Evolutionary conservation across 2,797 vertebrate genomes (phyloP), one percentile per base, ranked within the genome.

Genomic region (Phoebastria nigripes): DNA sequence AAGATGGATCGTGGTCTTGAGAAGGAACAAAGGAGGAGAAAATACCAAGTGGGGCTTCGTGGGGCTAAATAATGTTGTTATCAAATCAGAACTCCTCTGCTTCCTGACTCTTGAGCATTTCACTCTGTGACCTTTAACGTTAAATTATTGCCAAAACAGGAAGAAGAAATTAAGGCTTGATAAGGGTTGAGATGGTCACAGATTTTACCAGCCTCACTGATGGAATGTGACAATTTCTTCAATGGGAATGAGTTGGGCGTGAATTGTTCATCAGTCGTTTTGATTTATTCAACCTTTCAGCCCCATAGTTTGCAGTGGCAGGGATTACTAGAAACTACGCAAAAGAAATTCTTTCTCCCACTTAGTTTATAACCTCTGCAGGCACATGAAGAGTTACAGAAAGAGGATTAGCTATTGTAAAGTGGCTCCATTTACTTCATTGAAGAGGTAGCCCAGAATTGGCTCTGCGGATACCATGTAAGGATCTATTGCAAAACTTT

Each of bases 131-230:
- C 96, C 95, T 97, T 96, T 96, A 96, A 90, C 69, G 91, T 97
- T 96, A 96, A 94, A 96, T 95, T 96, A 93, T 97, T 97, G 89
- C 96, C 95, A 97, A 97, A 97, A 93, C 94, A 93, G 93, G 96
- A 97, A 96, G 94, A 87, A 88, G 76, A 96, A 95, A 97, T 96
- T 96, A 96, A 96, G 82, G 89, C 90, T 91, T 78, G 86, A 94
- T 96, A 96, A 97, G 77, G 78, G 84, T 96, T 96, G 95, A 92
- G 87, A 91, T 95, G 88, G 91, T 94, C 94, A 94, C 80, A 94
- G 94, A 90, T 94, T 93, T 84, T 92, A 79, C 85, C 73, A 96
- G 88, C 65, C 92, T 96, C 90, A 93, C 91, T 96, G 90, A 95
- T 96, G 82, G 90, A 88, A 97, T 96, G 91, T 96, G 96, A 88